Percentiles rank a stretch among this genome's conserved stretches.
phyloP scores from a whole-genome alignment of 2,113 vertebrate genomes.

The Equus przewalskii region DNA sequence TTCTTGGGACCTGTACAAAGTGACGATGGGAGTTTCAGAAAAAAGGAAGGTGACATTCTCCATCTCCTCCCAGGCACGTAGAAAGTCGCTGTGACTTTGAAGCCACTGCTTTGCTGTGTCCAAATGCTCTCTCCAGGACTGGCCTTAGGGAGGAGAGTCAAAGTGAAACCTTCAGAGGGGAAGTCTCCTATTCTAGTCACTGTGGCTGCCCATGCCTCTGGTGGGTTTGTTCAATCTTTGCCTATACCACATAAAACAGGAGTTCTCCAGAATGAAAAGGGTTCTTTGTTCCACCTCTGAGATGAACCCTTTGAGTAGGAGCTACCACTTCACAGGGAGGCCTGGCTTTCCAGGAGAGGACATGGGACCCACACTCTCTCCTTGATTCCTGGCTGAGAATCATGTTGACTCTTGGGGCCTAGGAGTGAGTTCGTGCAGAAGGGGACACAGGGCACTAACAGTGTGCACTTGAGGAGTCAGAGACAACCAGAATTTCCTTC shows the following conservation, averaged over 20 bases:
- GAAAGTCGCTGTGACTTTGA: conserved; percentile 75
- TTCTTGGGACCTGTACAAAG: conserved; percentile 69
- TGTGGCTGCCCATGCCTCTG: conserved; percentile 12
- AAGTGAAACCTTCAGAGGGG: conserved; percentile 69
- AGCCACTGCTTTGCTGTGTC: conserved; percentile 77
- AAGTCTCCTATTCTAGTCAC: conserved; percentile 50
- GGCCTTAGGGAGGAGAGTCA: conserved; percentile 70
- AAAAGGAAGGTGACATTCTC: conserved; percentile 75
- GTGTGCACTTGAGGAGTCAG: not conserved
- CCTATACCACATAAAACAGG: conserved; percentile 15
- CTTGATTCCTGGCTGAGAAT: not conserved
- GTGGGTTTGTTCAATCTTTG: conserved; percentile 35
- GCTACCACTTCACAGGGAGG: not conserved
- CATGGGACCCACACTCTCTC: not conserved
- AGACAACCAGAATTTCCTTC: not conserved
- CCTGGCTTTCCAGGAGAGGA: not conserved
- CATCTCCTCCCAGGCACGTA: conserved; percentile 69
- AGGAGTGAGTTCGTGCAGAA: not conserved
- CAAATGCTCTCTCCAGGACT: conserved; percentile 63
- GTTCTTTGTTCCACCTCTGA: conserved; percentile 49
- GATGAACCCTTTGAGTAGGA: conserved; percentile 41
- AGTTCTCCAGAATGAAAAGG: conserved; percentile 63
- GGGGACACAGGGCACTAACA: not conserved
- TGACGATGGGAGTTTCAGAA: conserved; percentile 62
- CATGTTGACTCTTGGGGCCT: not conserved